These are phyloP conservation scores for Petrocephalus schoutedeni DNA, from an alignment of 2,797 vertebrate genomes.

Conservation along the genomic window DNA sequence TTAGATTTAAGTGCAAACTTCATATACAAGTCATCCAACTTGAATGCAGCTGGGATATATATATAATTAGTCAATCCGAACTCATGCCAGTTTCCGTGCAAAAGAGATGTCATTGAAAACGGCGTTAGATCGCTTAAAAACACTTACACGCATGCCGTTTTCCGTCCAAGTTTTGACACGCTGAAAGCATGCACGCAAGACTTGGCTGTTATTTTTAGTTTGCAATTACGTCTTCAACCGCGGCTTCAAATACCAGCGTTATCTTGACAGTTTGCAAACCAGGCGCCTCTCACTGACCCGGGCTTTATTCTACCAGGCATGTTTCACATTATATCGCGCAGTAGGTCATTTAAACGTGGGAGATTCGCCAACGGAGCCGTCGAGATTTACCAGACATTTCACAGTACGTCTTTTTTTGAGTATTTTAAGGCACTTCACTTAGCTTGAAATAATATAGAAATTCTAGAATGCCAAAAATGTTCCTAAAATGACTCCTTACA, in stretches of 20 bases:
- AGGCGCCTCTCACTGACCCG: not conserved
- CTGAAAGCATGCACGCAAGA: not conserved
- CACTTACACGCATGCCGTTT: not conserved
- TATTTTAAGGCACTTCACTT: not conserved
- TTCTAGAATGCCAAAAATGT: not conserved
- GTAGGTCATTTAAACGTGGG: constrained; percentile 12
- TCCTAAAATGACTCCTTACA: not conserved
- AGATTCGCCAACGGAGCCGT: not conserved
- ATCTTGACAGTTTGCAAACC: constrained; percentile 3
- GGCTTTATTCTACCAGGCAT: not conserved
- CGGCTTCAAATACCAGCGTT: not conserved
- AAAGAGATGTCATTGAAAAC: not conserved
- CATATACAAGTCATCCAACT: not conserved
- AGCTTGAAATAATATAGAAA: not conserved
- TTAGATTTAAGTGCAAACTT: constrained; percentile 1
- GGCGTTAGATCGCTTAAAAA: not conserved
- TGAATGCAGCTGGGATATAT: not conserved
- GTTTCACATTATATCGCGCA: not conserved
- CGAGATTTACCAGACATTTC: not conserved
- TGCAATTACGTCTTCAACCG: constrained; percentile 9
- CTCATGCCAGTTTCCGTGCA: not conserved
- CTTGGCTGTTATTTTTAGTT: not conserved
- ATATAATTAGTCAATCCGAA: not conserved
- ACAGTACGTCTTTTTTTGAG: not conserved
- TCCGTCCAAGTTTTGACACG: not conserved